phyloP scores from a whole-genome alignment of 2,888 invertebrate genomes.

The Tiliacea aurago region DNA sequence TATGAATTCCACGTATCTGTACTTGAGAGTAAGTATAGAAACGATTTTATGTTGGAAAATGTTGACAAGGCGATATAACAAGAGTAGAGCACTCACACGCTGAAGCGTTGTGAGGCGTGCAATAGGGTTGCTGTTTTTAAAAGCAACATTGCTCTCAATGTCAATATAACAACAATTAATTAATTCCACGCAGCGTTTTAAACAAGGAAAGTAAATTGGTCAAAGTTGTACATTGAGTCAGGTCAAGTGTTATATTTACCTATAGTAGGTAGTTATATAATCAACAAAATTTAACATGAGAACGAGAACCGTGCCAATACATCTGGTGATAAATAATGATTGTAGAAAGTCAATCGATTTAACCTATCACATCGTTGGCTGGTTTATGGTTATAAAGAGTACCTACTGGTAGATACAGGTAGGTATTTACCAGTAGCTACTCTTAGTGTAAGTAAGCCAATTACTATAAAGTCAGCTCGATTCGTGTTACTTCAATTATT shows the following conservation, averaged over 20 bases:
- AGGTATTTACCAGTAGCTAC: neutral
- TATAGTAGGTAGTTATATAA: conserved; percentile 7
- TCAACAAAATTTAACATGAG: conserved; percentile 11
- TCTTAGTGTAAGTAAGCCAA: conserved; percentile 5
- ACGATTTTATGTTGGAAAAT: too few relatives aligned
- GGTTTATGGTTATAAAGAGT: conserved; percentile 13
- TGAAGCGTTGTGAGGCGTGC: too few relatives aligned
- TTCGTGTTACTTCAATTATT: conserved; percentile 9
- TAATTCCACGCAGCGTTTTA: conserved; percentile 19
- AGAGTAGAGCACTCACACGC: too few relatives aligned
- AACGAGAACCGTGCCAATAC: neutral
- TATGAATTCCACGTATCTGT: too few relatives aligned
- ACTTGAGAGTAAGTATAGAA: too few relatives aligned
- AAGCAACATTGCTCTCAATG: conserved; percentile 35
- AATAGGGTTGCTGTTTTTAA: conserved; percentile 14
- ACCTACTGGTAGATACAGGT: neutral
- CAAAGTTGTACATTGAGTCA: conserved; percentile 39
- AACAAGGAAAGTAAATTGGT: conserved; percentile 36
- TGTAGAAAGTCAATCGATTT: conserved; percentile 17
- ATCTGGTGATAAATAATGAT: conserved; percentile 3
- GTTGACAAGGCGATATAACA: too few relatives aligned
- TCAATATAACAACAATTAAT: conserved; percentile 29
- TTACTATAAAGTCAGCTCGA: neutral
- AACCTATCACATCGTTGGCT: conserved; percentile 1
- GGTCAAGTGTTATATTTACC: conserved; percentile 48